phyloP scores from a whole-genome alignment of 2,888 invertebrate genomes.

The Hydrotaea cyrtoneurina region DNA sequence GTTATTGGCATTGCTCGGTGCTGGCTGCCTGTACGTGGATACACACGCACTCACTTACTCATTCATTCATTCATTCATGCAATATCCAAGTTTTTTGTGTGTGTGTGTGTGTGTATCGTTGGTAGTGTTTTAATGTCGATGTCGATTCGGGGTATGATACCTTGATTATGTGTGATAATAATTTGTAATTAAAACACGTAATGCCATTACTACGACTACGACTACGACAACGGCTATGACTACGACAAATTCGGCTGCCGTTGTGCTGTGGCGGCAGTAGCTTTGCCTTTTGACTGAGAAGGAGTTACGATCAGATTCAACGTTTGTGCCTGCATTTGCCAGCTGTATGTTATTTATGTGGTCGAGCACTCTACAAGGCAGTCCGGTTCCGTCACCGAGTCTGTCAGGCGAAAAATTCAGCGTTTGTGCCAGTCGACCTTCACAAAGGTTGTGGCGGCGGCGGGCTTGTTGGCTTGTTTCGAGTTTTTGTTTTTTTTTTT shows the following conservation, averaged over 20 bases:
- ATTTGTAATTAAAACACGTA: slow-evolving; percentile 68
- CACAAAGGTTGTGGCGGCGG: not conserved
- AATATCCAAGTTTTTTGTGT: slow-evolving; percentile 16
- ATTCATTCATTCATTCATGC: not conserved
- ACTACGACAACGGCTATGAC: not conserved
- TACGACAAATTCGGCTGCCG: not conserved
- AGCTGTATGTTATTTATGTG: not conserved
- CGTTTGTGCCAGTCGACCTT: slow-evolving; percentile 4
- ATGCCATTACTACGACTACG: slow-evolving; percentile 16
- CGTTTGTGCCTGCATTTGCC: not conserved
- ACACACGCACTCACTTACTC: not conserved
- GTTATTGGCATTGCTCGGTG: not conserved
- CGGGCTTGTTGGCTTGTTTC: not conserved
- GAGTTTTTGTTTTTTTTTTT: not conserved
- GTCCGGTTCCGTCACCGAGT: not conserved
- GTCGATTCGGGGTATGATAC: slow-evolving; percentile 21
- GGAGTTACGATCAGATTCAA: not conserved
- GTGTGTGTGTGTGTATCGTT: not conserved
- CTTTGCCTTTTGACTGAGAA: not conserved
- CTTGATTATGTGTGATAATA: slow-evolving; percentile 52
- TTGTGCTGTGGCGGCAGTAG: not conserved
- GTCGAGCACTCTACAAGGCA: not conserved
- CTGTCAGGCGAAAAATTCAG: not conserved
- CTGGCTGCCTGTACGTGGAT: not conserved
- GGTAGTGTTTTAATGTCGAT: slow-evolving; percentile 13